Conservation (phyloP, 2,113 vertebrate species). For the Chlamydotis undulata region DNA sequence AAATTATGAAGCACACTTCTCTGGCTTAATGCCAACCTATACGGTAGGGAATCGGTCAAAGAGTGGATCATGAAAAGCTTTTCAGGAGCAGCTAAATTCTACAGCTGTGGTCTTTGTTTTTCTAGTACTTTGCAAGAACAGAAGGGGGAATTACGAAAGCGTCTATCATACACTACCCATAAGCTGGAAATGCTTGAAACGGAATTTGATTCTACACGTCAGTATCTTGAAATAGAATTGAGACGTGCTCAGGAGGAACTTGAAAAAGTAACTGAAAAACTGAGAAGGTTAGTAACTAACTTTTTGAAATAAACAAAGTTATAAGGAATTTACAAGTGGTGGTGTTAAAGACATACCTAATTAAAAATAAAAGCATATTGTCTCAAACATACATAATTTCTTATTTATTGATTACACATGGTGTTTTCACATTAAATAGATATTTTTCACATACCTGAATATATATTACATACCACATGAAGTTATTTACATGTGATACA, state of each 20-base stretch:
- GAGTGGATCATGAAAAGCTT: slow-evolving; percentile 20
- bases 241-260: slow-evolving; percentile 93
- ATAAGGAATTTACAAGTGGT: background rate
- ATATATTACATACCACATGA: background rate
- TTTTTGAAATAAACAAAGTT: background rate
- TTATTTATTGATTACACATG: background rate
- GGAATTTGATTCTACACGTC: slow-evolving; percentile 92
- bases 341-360: background rate
- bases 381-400: background rate
- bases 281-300: slow-evolving; percentile 83
- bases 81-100: slow-evolving; percentile 40
- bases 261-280: slow-evolving; percentile 95
- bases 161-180: slow-evolving; percentile 91
- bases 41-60: slow-evolving; percentile 7
- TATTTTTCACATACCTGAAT: background rate
- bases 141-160: slow-evolving; percentile 96
- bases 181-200: slow-evolving; percentile 94
- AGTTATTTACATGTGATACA: background rate
- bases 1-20: slow-evolving; percentile 21
- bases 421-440: background rate
- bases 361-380: background rate
- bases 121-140: slow-evolving; percentile 92
- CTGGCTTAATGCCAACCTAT: background rate
- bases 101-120: slow-evolving; percentile 71
- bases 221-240: slow-evolving; percentile 95